Conservation (phyloP, 2,797 vertebrate species). For the Pseudomugil tenellus region DNA sequence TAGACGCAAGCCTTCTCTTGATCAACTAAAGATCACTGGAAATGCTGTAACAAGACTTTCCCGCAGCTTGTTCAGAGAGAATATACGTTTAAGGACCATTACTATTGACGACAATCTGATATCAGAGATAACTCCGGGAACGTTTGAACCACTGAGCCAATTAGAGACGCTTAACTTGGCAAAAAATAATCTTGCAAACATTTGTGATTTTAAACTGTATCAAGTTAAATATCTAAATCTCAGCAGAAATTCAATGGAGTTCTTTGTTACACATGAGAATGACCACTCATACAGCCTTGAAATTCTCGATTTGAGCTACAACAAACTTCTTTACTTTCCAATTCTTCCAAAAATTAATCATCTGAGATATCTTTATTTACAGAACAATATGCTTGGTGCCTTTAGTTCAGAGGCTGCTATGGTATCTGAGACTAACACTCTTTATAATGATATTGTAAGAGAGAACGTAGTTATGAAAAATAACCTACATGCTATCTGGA, state of each 20-base stretch:
- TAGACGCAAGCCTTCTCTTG: slow-evolving; percentile 76
- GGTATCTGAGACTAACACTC: slow-evolving; percentile 55
- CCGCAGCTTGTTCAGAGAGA: slow-evolving; percentile 71
- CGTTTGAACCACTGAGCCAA: slow-evolving; percentile 76
- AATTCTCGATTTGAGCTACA: slow-evolving; percentile 84
- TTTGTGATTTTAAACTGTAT: slow-evolving; percentile 84
- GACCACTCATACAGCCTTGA: slow-evolving; percentile 72
- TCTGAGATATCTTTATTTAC: slow-evolving; percentile 82
- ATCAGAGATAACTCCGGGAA: slow-evolving; percentile 79
- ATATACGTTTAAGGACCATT: slow-evolving; percentile 66
- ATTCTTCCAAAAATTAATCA: slow-evolving; percentile 74
- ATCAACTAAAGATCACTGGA: slow-evolving; percentile 77
- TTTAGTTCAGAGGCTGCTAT: slow-evolving; percentile 67
- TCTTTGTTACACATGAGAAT: slow-evolving; percentile 73
- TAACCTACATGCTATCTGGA: slow-evolving; percentile 41
- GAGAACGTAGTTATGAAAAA: slow-evolving; percentile 45
- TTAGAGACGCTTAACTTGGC: slow-evolving; percentile 80
- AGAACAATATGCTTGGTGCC: slow-evolving; percentile 79
- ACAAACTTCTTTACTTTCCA: slow-evolving; percentile 83
- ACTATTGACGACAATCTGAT: slow-evolving; percentile 81
- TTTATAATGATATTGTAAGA: slow-evolving; percentile 65
- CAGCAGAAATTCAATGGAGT: slow-evolving; percentile 82
- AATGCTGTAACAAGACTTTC: slow-evolving; percentile 79
- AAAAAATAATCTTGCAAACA: slow-evolving; percentile 80
- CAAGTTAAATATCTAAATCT: slow-evolving; percentile 83